Percentiles rank a stretch among this genome's conserved stretches.
Conservation (phyloP, 2,113 vertebrate species). For the Odocoileus virginianus region DNA sequence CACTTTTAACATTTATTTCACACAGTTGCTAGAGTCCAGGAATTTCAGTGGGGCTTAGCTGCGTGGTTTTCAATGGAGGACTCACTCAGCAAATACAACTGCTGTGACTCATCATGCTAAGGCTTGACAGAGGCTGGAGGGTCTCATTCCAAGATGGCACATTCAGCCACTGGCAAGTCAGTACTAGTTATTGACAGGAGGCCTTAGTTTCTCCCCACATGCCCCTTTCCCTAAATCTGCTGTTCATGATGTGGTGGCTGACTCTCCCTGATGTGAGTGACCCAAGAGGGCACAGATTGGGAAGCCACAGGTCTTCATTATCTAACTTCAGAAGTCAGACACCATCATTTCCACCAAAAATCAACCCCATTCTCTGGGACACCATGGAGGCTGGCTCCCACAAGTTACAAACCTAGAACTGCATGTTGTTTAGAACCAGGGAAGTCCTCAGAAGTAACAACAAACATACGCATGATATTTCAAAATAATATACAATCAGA, state of each 20-base stretch:
- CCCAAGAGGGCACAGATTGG: neutral
- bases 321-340: neutral
- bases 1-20: neutral
- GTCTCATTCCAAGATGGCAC: neutral
- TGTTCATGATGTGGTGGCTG: no score
- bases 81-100: neutral
- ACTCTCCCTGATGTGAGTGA: neutral
- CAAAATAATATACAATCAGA: neutral
- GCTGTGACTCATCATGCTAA: neutral
- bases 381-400: neutral
- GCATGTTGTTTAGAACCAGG: neutral
- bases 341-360: neutral
- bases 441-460: neutral
- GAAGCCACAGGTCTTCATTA: neutral
- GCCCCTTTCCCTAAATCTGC: neutral
- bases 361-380: neutral
- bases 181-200: neutral
- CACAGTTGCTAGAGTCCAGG: neutral
- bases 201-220: neutral
- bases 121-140: neutral
- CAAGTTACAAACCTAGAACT: neutral
- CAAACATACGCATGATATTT: neutral
- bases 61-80: neutral
- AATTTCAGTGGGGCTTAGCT: neutral
- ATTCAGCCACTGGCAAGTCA: neutral